Conservation (phyloP, 2,113 vertebrate genomes). For the Prochilodus magdalenae region DNA sequence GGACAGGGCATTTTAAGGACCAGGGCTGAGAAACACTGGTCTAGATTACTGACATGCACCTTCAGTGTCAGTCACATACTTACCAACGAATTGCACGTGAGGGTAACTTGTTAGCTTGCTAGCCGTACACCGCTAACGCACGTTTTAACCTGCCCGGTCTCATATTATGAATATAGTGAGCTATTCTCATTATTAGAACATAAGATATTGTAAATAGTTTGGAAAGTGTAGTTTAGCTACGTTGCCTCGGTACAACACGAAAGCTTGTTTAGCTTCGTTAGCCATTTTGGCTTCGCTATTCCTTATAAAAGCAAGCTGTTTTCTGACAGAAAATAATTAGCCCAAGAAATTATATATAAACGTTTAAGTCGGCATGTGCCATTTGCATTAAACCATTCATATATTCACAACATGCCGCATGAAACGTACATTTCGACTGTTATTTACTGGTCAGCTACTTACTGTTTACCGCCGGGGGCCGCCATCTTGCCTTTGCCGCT, state of each 20-base stretch:
- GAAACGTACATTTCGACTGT: background rate
- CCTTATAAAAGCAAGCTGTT: background rate
- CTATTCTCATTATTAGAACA: no score
- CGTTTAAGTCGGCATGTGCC: background rate
- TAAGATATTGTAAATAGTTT: background rate
- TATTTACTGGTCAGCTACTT: constrained; percentile 63
- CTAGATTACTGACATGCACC: no score
- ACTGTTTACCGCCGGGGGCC: constrained; percentile 81
- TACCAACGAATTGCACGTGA: no score
- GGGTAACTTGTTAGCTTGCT: no score
- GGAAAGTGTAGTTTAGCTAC: background rate
- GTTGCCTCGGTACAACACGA: background rate
- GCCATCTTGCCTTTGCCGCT: constrained; percentile 78
- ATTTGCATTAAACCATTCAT: background rate
- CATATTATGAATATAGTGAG: no score
- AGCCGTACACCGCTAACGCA: background rate
- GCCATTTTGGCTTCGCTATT: background rate
- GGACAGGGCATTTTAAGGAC: no score
- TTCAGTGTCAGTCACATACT: no score
- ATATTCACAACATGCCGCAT: no score
- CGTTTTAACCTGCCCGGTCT: no score
- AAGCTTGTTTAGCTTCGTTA: background rate
- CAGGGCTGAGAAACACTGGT: no score
- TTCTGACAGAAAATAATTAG: background rate
- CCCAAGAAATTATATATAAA: background rate